phyloP scores from a whole-genome alignment of 2,113 vertebrate genomes.

The Rhagologus leucostigma region DNA sequence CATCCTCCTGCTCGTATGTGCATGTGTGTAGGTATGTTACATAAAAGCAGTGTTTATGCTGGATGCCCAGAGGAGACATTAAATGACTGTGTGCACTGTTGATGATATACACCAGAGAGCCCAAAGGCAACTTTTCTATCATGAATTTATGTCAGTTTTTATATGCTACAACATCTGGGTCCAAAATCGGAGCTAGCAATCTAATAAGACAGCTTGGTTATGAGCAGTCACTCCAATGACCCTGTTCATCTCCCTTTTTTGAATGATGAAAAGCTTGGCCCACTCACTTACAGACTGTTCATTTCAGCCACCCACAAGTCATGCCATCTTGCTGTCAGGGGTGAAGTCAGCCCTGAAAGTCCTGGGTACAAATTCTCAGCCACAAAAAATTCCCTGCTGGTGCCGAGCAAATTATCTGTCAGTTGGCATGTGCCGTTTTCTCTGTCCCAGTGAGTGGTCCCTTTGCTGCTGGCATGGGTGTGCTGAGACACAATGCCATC shows the following conservation, averaged over 20 bases:
- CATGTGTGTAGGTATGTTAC: not conserved
- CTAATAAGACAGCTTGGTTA: slow-evolving; percentile 11
- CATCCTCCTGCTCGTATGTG: not conserved
- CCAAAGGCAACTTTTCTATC: not conserved
- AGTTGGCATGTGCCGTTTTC: fast-evolving
- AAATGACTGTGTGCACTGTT: not conserved
- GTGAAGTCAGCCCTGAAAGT: not conserved
- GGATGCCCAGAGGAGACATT: slow-evolving; percentile 18
- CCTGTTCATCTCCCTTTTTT: not conserved
- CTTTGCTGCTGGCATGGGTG: not conserved
- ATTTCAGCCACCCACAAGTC: not conserved
- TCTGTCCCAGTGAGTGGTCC: fast-evolving
- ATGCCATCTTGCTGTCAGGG: fast-evolving
- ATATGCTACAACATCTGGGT: slow-evolving; percentile 12
- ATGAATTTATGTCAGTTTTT: slow-evolving; percentile 30
- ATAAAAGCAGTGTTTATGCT: slow-evolving; percentile 13
- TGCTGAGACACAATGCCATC: not conserved
- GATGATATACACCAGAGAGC: not conserved
- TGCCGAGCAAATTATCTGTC: not conserved
- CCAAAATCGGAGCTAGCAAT: slow-evolving; percentile 1
- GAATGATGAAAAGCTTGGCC: not conserved
- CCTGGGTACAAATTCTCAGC: not conserved
- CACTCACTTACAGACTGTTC: not conserved
- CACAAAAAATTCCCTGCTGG: not conserved
- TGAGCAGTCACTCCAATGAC: not conserved